phyloP scores from a whole-genome alignment of 2,113 vertebrate species.

The Salminus brasiliensis region DNA sequence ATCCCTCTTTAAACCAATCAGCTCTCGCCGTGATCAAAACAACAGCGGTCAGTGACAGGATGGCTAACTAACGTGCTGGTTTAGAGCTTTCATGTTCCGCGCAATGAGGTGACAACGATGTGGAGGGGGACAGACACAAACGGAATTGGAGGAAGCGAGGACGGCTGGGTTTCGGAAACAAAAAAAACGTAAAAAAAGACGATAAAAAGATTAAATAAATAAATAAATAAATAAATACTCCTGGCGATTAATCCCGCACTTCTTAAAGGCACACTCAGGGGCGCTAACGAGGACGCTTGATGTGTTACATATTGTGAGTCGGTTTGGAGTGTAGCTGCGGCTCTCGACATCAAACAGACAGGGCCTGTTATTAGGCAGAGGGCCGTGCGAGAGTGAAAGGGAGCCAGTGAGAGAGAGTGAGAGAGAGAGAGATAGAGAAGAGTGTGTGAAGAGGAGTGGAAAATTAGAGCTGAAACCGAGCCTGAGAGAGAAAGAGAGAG shows the following conservation, averaged over 20 bases:
- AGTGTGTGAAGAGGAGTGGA: slow-evolving; percentile 52
- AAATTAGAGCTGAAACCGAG: slow-evolving; percentile 52
- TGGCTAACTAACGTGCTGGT: not conserved
- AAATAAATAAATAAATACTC: slow-evolving; percentile 54
- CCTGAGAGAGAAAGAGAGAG: not conserved
- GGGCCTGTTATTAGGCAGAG: slow-evolving; percentile 89
- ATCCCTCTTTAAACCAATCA: slow-evolving; percentile 36
- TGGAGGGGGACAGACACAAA: not conserved
- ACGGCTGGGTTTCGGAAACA: not conserved
- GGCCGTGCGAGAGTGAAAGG: slow-evolving; percentile 87
- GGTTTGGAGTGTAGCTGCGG: slow-evolving; percentile 86
- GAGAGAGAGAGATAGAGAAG: slow-evolving; percentile 4
- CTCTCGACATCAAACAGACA: slow-evolving; percentile 95
- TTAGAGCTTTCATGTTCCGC: slow-evolving; percentile 24
- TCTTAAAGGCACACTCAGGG: slow-evolving; percentile 85
- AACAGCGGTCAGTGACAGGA: not conserved
- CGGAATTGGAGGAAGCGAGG: not conserved
- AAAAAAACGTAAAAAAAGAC: not conserved
- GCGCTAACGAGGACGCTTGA: slow-evolving; percentile 92
- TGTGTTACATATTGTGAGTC: slow-evolving; percentile 91
- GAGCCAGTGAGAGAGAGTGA: too few relatives aligned
- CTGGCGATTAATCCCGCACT: slow-evolving; percentile 71
- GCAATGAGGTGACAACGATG: not conserved
- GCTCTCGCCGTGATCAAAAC: slow-evolving; percentile 36
- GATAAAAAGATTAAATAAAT: slow-evolving; percentile 43